These are phyloP conservation scores for Phenganax stokvisi DNA, from an alignment of 92 coral and sea anemone genomes.

Conservation along the genomic window DNA sequence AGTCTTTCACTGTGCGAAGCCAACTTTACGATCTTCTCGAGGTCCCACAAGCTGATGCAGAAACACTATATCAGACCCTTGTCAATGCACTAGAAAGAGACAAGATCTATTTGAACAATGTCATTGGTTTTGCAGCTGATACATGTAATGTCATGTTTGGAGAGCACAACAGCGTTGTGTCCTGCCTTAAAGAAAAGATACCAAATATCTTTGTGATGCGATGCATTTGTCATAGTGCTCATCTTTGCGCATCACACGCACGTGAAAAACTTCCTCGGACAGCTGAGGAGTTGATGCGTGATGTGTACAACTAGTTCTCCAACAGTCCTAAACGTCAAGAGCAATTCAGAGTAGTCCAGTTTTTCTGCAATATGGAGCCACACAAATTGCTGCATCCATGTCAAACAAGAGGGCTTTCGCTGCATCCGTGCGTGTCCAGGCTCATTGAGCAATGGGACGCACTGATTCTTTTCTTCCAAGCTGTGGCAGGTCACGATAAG, in stretches of 20 bases:
- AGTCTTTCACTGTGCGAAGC: conserved; percentile 14
- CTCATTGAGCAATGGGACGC: conserved; percentile 24
- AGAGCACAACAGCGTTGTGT: conserved; percentile 17
- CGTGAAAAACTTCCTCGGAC: conserved; percentile 31
- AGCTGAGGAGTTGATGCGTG: conserved; percentile 17
- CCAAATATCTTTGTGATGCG: conserved; percentile 29
- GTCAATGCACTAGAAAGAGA: conserved; percentile 10
- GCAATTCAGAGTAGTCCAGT: conserved; percentile 12
- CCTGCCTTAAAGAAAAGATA: conserved; percentile 27
- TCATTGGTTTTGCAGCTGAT: conserved; percentile 32
- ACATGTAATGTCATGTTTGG: conserved; percentile 31
- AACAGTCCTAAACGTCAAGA: conserved; percentile 21
- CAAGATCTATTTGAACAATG: conserved; percentile 9
- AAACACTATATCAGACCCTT: conserved; percentile 22
- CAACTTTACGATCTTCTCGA: conserved; percentile 24
- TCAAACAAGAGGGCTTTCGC: conserved; percentile 35
- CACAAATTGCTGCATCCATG: conserved; percentile 31
- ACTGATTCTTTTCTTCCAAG: conserved; percentile 27
- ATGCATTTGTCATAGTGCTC: conserved; percentile 25
- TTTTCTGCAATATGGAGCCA: conserved; percentile 16
- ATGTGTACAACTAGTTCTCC: conserved; percentile 20
- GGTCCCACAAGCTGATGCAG: conserved; percentile 26
- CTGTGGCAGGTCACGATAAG: conserved; percentile 25
- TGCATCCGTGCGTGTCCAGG: conserved; percentile 20
- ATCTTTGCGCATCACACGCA: conserved; percentile 34